Evolutionary conservation across 2,888 invertebrate species (phyloP).

Genomic region (Chalcosyrphus nemorum): DNA sequence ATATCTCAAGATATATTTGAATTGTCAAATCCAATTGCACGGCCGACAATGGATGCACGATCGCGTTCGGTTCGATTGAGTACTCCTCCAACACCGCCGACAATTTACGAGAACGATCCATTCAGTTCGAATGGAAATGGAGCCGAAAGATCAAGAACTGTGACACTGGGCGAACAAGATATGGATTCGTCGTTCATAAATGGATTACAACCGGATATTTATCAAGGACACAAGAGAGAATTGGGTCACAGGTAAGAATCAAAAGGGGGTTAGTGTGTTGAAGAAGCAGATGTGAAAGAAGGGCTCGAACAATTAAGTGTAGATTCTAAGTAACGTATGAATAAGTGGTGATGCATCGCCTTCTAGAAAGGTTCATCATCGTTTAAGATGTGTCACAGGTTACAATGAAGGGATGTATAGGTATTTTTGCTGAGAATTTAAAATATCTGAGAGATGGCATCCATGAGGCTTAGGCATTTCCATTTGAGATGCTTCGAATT

Average conservation of each 20-base stretch:
- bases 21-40: conserved; percentile 83
- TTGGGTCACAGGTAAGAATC: conserved; percentile 80
- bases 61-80: conserved; percentile 83
- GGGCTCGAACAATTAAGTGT: too few species aligned
- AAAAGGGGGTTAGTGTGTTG: neutral
- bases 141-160: conserved; percentile 61
- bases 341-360: too few species aligned
- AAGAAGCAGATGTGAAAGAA: too few species aligned
- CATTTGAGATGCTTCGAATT: too few species aligned
- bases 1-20: conserved; percentile 83
- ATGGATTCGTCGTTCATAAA: conserved; percentile 78
- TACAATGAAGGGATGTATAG: too few species aligned
- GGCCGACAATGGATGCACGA: conserved; percentile 83
- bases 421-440: too few species aligned
- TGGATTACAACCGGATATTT: conserved; percentile 74
- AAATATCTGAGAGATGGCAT: too few species aligned
- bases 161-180: conserved; percentile 77
- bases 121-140: conserved; percentile 21
- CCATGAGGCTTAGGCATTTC: too few species aligned
- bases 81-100: conserved; percentile 36
- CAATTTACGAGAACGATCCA: conserved; percentile 48
- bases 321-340: too few species aligned
- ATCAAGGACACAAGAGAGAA: conserved; percentile 79
- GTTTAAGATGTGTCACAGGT: too few species aligned
- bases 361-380: too few species aligned